Evolutionary conservation across 1,140 invertebrate genomes (phyloP), one percentile per base, ranked within the genome.

Genomic region (Parapsyche elsis): DNA sequence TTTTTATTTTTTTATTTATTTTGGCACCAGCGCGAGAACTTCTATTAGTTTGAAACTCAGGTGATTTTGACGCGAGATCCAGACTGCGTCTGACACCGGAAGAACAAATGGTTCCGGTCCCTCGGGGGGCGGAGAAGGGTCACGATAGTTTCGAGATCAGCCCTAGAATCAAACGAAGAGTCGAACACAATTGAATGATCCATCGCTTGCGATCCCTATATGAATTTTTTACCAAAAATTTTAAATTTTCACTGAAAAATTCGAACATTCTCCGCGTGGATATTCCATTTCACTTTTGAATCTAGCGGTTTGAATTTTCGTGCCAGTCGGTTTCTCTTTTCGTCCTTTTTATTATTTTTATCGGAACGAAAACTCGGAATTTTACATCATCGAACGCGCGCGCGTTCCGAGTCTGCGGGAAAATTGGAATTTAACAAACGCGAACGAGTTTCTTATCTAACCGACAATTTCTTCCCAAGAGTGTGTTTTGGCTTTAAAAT

Each of bases 161-260:
- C 71, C 45, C 45, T 16, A 44, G 46, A 74, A 16, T 74, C 38
- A 14, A n/a, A 61, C 30, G 71, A 21, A 16, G 71, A 45, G 46
- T 74, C 45, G 71, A 23, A 74, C 71, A 45, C 46, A 74, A 74
- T 74, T 74, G 71, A 74, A 74, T 74, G 71, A 74, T 74, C 46
- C 71, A 74, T 74, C 71, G 21, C 38, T 38, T 38, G 30, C 30
- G 30, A 38, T 38, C 30, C 30, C 30, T 38, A 7, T 38, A 38
- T 1, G 30, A 38, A 38, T 38, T 38, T 38, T 38, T 38, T 38
- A 38, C 30, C 2, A 38, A 38, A 38, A 7, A 38, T 38, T 38
- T 38, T 38, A 38, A 38, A 38, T 38, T 38, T 38, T 38, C 30
- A 38, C 30, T 38, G 30, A 38, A 38, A 38, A 61, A 61, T 61